These are phyloP conservation scores for Pseudomyrmex sp. DNA, from an alignment of 1,140 invertebrate species.

Conservation along the genomic window DNA sequence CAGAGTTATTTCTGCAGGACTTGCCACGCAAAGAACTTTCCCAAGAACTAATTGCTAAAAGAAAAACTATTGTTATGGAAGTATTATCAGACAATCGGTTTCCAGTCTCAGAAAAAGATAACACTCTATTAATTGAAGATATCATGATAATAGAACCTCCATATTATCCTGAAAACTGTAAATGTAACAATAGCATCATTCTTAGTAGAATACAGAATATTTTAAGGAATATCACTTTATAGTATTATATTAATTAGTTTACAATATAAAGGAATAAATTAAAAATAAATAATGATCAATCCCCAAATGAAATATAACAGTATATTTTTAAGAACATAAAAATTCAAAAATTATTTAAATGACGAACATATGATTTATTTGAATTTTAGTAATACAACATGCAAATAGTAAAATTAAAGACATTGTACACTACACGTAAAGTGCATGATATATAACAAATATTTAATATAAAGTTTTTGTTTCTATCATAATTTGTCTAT, in stretches of 20 bases:
- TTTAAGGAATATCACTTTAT: conserved; percentile 19
- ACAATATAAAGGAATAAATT: too few species aligned
- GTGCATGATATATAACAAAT: too few species aligned
- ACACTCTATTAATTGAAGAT: conserved; percentile 76
- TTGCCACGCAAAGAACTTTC: conserved; percentile 59
- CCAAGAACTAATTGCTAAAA: conserved; percentile 50
- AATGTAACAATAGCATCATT: conserved; percentile 79
- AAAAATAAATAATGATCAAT: too few species aligned
- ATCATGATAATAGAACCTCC: conserved; percentile 80
- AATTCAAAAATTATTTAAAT: too few species aligned
- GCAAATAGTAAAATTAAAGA: too few species aligned
- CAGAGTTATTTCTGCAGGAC: conserved; percentile 76
- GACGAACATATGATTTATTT: too few species aligned
- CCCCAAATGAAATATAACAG: too few species aligned
- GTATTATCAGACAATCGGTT: conserved; percentile 79
- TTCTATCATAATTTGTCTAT: too few species aligned
- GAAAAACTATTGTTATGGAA: conserved; percentile 76
- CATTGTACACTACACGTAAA: too few species aligned
- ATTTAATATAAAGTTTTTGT: too few species aligned
- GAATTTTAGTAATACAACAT: too few species aligned
- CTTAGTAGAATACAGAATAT: conserved; percentile 79
- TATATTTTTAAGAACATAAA: too few species aligned
- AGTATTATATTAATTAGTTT: not conserved
- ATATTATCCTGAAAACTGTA: conserved; percentile 77
- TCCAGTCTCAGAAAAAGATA: conserved; percentile 76